Base-by-base conservation (phyloP, 2,888 invertebrate species). In the Tortricodes alternella region DNA sequence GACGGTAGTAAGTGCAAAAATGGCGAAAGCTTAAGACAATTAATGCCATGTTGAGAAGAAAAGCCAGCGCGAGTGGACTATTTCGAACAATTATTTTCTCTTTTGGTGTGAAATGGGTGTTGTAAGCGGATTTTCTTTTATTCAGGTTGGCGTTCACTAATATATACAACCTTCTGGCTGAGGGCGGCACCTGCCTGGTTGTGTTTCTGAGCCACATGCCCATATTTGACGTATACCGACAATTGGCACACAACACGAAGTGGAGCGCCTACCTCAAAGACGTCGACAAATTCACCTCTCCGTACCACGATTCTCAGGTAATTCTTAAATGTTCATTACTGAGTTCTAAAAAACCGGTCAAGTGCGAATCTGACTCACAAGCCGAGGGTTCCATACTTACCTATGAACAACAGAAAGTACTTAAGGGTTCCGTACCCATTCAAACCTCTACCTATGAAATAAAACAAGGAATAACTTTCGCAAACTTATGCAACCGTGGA, bases 181-280 rank as follows among this genome's bases (percentile, higher is more conserved):
- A 92, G 0, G 92, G 92, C 7, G 95, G 95, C 4, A 93, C 93
- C 65, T 90, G 92, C 34, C 73, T 95, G 9, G 67, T 95, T 1
- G 90, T 92, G 11, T 94, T 94, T 64, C 73, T 94, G 24, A 93
- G 93, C 0, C 89, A 84, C 43, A 93, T 93, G 72, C 92, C 92
- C 0, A 91, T 94, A 2, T 95, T 92, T 70, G 92, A 93, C 15
- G 89, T 94, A 1, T 94, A 94, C 73, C 85, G 92, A 46, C 83
- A 79, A 29, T 71, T 95, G 58, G 83, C 92, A 2, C 37, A 32
- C 34, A 32, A 86, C 51, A 76, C 84, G 0, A 84, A 85, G 64
- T 95, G 94, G 92, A 74, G 83, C 18, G 65, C 73, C 1, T 94
- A 94, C 64, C 93, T 94, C 92, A 80, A 89, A 73, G 93, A 94